Conservation (phyloP, 2,113 vertebrate genomes). For the Caloenas nicobarica region DNA sequence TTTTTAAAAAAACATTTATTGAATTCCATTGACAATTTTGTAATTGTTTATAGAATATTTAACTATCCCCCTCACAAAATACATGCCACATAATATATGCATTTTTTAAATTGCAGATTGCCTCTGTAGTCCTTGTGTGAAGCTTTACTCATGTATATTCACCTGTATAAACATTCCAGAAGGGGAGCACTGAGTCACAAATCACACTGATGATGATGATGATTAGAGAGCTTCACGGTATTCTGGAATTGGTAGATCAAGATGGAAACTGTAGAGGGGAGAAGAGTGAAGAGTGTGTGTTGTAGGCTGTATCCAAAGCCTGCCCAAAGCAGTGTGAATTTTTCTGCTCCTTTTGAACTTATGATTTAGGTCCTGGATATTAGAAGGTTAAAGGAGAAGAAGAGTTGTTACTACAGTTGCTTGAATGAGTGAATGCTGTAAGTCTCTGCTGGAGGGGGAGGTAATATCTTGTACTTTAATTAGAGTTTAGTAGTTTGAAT, state of each 20-base stretch:
- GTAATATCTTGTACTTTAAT: background rate
- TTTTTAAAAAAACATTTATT: conserved; percentile 75
- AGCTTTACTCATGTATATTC: background rate
- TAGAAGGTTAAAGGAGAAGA: background rate
- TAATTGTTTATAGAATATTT: conserved; percentile 70
- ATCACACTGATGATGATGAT: background rate
- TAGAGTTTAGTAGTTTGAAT: background rate
- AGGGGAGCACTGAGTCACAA: background rate
- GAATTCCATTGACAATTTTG: conserved; percentile 75
- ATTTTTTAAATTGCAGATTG: conserved; percentile 22
- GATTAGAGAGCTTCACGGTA: background rate
- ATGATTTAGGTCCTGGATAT: background rate
- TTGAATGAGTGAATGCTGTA: background rate
- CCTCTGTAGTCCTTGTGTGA: background rate
- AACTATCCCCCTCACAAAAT: conserved; percentile 26
- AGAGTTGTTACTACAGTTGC: background rate
- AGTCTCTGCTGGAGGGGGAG: background rate
- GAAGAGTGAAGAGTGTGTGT: background rate
- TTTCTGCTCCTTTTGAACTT: background rate
- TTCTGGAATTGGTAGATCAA: background rate
- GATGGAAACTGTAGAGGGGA: background rate
- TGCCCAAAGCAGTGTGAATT: background rate
- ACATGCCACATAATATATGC: background rate
- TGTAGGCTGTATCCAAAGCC: background rate
- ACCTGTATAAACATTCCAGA: background rate